A percentile compares a stretch with the other conserved stretches of the same genome.
Evolutionary conservation across 2,888 invertebrate species (phyloP).

Genomic region (Acronicta psi): DNA sequence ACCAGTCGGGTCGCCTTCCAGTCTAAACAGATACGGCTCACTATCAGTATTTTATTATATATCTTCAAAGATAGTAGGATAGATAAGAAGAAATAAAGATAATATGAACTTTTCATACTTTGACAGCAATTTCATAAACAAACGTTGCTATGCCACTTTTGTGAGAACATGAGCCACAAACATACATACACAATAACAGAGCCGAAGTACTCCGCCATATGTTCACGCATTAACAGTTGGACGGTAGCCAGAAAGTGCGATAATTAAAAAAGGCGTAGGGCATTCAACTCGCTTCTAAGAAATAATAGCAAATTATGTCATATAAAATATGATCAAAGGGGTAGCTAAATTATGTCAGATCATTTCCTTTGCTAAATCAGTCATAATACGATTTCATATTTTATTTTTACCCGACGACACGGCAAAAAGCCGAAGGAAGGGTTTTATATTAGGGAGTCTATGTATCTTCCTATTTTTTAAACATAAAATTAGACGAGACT

Average conservation of each 20-base stretch:
- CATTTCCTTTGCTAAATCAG: conserved; percentile 13
- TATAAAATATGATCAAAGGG: conserved; percentile 30
- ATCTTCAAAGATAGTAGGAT: too few species aligned
- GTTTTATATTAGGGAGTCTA: too few species aligned
- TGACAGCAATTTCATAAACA: conserved; percentile 37
- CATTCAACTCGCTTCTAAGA: conserved; percentile 39
- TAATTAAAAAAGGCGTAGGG: conserved; percentile 53
- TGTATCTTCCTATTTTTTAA: too few species aligned
- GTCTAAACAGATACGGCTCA: too few species aligned
- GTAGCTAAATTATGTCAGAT: conserved; percentile 10
- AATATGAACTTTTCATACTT: conserved; percentile 17
- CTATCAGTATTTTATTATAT: too few species aligned
- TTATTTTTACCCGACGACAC: too few species aligned
- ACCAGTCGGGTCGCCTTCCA: too few species aligned
- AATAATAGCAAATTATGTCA: conserved; percentile 39
- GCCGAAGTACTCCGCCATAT: conserved; percentile 24
- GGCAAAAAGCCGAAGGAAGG: too few species aligned
- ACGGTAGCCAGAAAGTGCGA: conserved; percentile 36
- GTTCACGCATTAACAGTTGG: conserved; percentile 50
- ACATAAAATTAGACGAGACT: too few species aligned
- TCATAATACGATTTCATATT: conserved; percentile 5
- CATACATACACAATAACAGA: conserved; percentile 7
- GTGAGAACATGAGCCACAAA: conserved; percentile 35
- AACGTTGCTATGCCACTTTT: conserved; percentile 28
- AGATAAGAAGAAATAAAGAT: too few species aligned